Conservation (phyloP, 2,113 vertebrate species). For the Indicator indicator region DNA sequence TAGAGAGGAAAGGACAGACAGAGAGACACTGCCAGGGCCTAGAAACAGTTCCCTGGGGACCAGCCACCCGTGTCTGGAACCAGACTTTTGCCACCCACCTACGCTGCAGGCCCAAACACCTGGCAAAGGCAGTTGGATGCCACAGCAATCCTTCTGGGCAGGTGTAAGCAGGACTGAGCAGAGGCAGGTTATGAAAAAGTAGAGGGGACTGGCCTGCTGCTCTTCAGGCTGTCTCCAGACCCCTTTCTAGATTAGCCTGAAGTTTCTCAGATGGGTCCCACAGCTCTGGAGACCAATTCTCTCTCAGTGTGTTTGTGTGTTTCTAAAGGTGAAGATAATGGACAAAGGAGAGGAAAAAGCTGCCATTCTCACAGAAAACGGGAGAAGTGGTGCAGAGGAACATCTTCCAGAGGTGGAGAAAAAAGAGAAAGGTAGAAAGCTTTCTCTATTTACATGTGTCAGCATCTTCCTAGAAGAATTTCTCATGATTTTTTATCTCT, state of each 20-base stretch:
- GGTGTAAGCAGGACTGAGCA: background rate
- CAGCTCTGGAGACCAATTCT: background rate
- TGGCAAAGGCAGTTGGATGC: background rate
- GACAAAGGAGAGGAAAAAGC: background rate
- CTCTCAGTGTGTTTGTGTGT: background rate
- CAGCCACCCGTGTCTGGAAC: background rate
- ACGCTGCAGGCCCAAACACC: too few species aligned
- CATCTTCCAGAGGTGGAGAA: background rate
- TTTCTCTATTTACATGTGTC: background rate
- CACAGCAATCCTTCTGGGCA: too few species aligned
- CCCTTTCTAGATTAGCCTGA: background rate
- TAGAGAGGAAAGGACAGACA: background rate
- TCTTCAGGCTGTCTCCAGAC: background rate
- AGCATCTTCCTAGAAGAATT: background rate
- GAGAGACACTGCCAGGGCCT: background rate
- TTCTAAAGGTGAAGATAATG: background rate
- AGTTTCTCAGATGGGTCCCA: background rate
- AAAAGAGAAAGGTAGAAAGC: constrained; percentile 31
- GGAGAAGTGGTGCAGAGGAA: background rate
- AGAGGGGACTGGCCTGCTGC: too few species aligned
- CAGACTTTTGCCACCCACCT: background rate
- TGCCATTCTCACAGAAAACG: background rate
- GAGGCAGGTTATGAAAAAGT: background rate
- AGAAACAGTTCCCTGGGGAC: too few species aligned
- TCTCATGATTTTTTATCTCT: constrained; percentile 4